Evolutionary conservation across 2,113 vertebrate species (phyloP).

Genomic region (Thermophis baileyi): DNA sequence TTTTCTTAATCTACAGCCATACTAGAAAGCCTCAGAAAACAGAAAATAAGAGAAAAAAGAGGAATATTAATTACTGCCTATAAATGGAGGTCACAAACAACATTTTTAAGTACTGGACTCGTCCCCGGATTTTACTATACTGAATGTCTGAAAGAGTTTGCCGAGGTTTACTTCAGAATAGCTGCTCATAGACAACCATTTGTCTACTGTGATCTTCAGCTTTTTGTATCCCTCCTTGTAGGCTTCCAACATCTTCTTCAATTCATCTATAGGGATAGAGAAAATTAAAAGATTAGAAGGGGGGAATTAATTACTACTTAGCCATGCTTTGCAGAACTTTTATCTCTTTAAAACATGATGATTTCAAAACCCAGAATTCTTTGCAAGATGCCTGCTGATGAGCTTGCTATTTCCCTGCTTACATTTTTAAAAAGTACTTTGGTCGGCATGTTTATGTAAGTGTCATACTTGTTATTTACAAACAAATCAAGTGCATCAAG

Average conservation of each 20-base stretch:
- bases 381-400: not conserved
- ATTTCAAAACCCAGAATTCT: not conserved
- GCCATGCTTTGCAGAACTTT: not conserved
- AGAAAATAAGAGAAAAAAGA: not conserved
- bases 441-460: accelerated
- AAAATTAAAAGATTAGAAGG: not conserved
- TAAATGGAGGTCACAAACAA: not conserved
- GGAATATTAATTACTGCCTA: not conserved
- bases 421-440: too few species aligned
- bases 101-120: slow-evolving; percentile 20
- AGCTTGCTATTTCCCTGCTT: not conserved
- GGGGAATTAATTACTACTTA: not conserved
- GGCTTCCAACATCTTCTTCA: slow-evolving; percentile 51
- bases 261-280: slow-evolving; percentile 54
- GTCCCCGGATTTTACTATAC: slow-evolving; percentile 45
- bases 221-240: slow-evolving; percentile 72
- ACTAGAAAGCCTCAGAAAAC: not conserved
- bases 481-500: not conserved
- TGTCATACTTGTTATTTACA: not conserved
- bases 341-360: accelerated
- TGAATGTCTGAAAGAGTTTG: slow-evolving; percentile 78
- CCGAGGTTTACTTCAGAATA: slow-evolving; percentile 94
- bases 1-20: not conserved
- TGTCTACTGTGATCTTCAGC: slow-evolving; percentile 83
- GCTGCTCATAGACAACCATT: slow-evolving; percentile 78